Evolutionary conservation across 2,797 vertebrate species (phyloP).

Genomic region (Acridotheres tristis): DNA sequence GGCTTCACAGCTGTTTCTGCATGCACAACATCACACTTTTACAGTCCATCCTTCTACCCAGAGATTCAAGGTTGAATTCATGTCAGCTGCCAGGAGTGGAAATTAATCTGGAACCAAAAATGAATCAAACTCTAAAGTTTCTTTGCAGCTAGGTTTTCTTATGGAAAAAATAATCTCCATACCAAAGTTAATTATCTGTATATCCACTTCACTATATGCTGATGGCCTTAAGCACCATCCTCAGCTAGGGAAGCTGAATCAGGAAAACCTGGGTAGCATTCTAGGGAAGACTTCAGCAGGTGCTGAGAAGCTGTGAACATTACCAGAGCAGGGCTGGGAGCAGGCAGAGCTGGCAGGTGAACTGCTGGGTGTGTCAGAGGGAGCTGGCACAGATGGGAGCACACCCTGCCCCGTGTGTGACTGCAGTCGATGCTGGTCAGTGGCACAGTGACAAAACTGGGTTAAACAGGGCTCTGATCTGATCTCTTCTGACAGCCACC

Average conservation of each 20-base stretch:
- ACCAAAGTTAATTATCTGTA: background rate
- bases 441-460: constrained; percentile 3
- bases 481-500: background rate
- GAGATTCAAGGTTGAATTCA: background rate
- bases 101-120: background rate
- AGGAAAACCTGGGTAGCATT: background rate
- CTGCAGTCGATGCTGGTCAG: background rate
- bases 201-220: background rate
- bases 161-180: background rate
- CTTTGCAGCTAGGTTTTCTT: background rate
- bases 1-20: background rate
- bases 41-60: background rate
- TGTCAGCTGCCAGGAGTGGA: background rate
- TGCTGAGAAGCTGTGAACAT: background rate
- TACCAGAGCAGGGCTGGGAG: accelerated
- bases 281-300: background rate
- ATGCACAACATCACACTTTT: accelerated
- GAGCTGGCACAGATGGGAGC: background rate
- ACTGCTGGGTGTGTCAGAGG: background rate
- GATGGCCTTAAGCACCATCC: background rate
- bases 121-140: background rate
- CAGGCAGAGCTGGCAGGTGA: background rate
- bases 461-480: background rate
- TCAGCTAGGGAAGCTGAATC: background rate
- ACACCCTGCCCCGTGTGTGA: accelerated